phyloP scores from a whole-genome alignment of 2,113 vertebrate genomes.

The Pyrgilauda ruficollis region DNA sequence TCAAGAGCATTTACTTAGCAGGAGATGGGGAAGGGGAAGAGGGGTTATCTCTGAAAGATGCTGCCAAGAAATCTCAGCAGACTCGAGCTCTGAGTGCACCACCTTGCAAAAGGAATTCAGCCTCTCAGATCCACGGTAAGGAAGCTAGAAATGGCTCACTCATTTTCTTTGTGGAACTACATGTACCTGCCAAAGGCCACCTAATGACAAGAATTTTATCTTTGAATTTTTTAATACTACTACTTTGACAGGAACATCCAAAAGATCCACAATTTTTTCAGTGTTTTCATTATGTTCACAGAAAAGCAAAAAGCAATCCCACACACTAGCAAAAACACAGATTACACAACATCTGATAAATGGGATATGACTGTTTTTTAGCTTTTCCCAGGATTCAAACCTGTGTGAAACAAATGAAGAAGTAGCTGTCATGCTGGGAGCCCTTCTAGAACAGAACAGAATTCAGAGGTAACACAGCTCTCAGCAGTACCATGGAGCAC shows the following conservation, averaged over 20 bases:
- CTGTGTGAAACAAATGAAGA: background rate
- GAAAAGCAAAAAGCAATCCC: background rate
- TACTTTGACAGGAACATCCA: background rate
- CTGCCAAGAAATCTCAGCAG: background rate
- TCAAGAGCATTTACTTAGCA: background rate
- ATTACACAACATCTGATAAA: background rate
- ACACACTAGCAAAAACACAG: background rate
- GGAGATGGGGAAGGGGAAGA: background rate
- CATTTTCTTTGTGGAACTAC: background rate
- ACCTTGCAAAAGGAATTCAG: background rate
- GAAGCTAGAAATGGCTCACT: background rate
- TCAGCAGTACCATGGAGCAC: fast-evolving
- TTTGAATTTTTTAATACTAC: background rate
- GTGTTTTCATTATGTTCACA: background rate
- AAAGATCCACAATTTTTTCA: background rate
- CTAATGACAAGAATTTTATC: background rate
- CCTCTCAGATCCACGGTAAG: background rate
- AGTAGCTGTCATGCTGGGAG: background rate
- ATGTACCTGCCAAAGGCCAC: background rate
- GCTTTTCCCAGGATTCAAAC: background rate
- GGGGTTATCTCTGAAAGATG: background rate
- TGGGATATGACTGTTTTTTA: background rate
- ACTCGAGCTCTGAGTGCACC: fast-evolving
- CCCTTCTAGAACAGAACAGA: background rate
- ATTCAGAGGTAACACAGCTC: background rate